Conservation (phyloP, 2,888 invertebrate genomes). For the Euspilapteryx auroguttella region DNA sequence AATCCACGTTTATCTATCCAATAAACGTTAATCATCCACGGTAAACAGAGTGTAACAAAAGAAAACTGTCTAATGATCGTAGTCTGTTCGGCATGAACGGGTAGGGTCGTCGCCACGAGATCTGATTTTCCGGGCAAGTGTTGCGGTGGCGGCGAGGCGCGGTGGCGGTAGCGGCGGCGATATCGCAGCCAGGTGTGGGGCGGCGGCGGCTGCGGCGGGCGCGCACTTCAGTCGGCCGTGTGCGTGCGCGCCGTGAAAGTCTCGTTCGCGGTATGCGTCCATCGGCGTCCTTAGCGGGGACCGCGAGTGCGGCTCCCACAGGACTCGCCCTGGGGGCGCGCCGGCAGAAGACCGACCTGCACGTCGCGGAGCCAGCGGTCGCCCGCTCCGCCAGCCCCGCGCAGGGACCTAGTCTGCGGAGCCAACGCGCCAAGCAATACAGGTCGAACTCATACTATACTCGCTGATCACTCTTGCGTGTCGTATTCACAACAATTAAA, state of each 20-base stretch:
- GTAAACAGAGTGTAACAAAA: slow-evolving; percentile 50
- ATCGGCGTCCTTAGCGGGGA: slow-evolving; percentile 1
- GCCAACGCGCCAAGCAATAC: slow-evolving; percentile 53
- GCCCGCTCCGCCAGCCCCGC: slow-evolving; percentile 42
- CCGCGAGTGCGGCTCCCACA: slow-evolving; percentile 12
- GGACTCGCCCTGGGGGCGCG: slow-evolving; percentile 42
- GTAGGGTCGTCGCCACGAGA: slow-evolving; percentile 49
- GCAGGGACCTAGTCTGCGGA: slow-evolving; percentile 60
- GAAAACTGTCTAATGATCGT: slow-evolving; percentile 27
- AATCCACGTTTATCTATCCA: too few relatives aligned
- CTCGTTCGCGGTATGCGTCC: slow-evolving; percentile 44
- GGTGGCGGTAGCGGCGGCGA: slow-evolving; percentile 26
- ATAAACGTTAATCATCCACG: too few relatives aligned
- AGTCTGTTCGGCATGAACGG: slow-evolving; percentile 51
- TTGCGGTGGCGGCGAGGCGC: slow-evolving; percentile 22
- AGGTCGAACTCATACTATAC: too few relatives aligned
- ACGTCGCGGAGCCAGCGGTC: slow-evolving; percentile 39
- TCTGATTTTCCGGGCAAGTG: slow-evolving; percentile 43
- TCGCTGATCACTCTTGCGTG: too few relatives aligned
- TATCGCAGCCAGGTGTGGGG: slow-evolving; percentile 20
- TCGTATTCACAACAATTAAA: too few relatives aligned
- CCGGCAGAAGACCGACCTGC: slow-evolving; percentile 59
- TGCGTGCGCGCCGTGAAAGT: slow-evolving; percentile 56
- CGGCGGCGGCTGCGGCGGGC: slow-evolving; percentile 13
- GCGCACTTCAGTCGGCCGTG: slow-evolving; percentile 40